phyloP scores from a whole-genome alignment of 2,888 invertebrate genomes.

The Lycaena phlaeas region DNA sequence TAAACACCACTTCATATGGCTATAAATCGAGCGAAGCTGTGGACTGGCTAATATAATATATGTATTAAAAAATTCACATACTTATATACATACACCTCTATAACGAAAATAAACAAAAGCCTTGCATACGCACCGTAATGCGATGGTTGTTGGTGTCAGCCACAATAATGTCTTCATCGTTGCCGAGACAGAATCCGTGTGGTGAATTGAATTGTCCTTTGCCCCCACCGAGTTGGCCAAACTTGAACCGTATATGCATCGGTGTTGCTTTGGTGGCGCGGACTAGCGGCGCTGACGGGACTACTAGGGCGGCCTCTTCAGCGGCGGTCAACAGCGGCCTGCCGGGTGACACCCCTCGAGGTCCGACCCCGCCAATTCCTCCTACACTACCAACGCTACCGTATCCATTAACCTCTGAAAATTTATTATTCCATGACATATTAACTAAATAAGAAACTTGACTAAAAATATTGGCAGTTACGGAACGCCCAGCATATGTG shows the following conservation, averaged over 20 bases:
- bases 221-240: conserved; percentile 93
- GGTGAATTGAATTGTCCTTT: conserved; percentile 97
- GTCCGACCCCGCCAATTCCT: conserved; percentile 63
- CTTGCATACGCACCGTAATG: conserved; percentile 85
- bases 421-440: too few relatives aligned
- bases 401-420: conserved; percentile 64
- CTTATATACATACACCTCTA: too few relatives aligned
- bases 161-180: conserved; percentile 96
- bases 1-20: too few relatives aligned
- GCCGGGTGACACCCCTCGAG: conserved; percentile 68
- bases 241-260: conserved; percentile 93
- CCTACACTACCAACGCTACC: conserved; percentile 52
- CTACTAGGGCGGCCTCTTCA: conserved; percentile 57
- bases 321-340: conserved; percentile 55
- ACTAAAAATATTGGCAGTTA: too few relatives aligned
- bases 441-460: too few relatives aligned
- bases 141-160: conserved; percentile 98
- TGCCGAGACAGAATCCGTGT: conserved; percentile 95
- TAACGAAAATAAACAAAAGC: too few relatives aligned
- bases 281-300: conserved; percentile 66
- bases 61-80: too few relatives aligned
- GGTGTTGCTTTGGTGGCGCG: conserved; percentile 83
- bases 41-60: too few relatives aligned
- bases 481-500: too few relatives aligned
- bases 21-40: too few relatives aligned